Evolutionary conservation across 2,888 invertebrate genomes (phyloP).

Genomic region (Troides aeacus): DNA sequence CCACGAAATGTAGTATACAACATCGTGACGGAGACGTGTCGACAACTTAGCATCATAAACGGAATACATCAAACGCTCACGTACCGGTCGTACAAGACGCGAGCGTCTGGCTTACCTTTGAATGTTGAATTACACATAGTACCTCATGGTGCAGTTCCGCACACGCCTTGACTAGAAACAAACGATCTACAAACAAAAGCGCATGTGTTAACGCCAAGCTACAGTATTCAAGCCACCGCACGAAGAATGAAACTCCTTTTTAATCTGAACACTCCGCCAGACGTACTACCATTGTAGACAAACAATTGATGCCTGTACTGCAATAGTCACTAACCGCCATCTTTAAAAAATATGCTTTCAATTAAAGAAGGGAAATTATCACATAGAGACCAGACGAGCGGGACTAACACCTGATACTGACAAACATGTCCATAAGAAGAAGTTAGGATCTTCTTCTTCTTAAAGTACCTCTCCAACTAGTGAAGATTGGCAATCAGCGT

Average conservation of each 20-base stretch:
- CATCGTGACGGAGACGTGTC: neutral
- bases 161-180: conserved; percentile 21
- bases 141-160: conserved; percentile 13
- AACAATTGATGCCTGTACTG: neutral
- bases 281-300: neutral
- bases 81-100: conserved; percentile 3
- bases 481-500: no score
- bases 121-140: conserved; percentile 17
- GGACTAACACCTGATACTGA: no score
- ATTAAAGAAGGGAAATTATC: no score
- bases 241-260: conserved; percentile 6
- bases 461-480: no score
- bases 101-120: conserved; percentile 14
- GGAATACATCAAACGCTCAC: conserved; percentile 6
- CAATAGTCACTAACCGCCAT: neutral
- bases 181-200: conserved; percentile 25
- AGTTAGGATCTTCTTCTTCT: no score
- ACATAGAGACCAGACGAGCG: no score
- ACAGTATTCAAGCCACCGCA: conserved; percentile 12
- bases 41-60: neutral
- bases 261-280: neutral
- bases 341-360: no score
- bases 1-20: neutral
- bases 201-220: conserved; percentile 9
- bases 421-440: no score